A percentile compares a stretch with the other conserved stretches of the same genome.
Evolutionary conservation across 2,888 invertebrate genomes (phyloP).

Genomic region (Clostera curtula): DNA sequence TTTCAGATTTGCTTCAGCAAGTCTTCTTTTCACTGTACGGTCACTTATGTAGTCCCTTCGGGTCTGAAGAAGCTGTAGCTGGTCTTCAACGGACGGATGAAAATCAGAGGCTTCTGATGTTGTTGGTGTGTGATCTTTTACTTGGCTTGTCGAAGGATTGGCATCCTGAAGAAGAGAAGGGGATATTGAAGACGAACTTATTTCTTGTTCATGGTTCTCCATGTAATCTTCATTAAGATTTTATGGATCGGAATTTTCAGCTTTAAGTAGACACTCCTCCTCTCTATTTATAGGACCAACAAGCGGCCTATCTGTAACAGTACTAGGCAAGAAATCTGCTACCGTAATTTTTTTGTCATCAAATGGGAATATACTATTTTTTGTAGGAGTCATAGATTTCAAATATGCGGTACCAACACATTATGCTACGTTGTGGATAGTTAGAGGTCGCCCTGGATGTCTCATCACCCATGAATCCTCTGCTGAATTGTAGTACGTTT

Average conservation of each 20-base stretch:
- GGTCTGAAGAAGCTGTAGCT: background rate
- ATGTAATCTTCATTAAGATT: background rate
- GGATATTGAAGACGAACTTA: background rate
- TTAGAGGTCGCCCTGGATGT: conserved; percentile 35
- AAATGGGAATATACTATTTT: conserved; percentile 31
- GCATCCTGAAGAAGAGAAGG: background rate
- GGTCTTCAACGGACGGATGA: background rate
- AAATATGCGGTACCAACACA: conserved; percentile 17
- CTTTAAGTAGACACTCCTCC: background rate
- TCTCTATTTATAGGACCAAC: background rate
- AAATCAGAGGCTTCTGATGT: background rate
- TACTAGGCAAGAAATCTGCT: conserved; percentile 17
- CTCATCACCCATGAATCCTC: conserved; percentile 29
- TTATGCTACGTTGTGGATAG: conserved; percentile 30
- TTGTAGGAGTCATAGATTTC: conserved; percentile 3
- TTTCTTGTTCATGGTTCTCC: background rate
- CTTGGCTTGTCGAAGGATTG: background rate
- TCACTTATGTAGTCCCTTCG: background rate
- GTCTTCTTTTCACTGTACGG: background rate
- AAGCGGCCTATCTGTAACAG: conserved; percentile 5
- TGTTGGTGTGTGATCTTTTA: conserved; percentile 1
- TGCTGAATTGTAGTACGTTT: conserved; percentile 25
- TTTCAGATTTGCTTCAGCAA: too few species aligned
- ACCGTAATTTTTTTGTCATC: conserved; percentile 28
- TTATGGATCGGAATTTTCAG: background rate